Conservation (phyloP, 2,113 vertebrate genomes). For the Xenus cinereus region DNA sequence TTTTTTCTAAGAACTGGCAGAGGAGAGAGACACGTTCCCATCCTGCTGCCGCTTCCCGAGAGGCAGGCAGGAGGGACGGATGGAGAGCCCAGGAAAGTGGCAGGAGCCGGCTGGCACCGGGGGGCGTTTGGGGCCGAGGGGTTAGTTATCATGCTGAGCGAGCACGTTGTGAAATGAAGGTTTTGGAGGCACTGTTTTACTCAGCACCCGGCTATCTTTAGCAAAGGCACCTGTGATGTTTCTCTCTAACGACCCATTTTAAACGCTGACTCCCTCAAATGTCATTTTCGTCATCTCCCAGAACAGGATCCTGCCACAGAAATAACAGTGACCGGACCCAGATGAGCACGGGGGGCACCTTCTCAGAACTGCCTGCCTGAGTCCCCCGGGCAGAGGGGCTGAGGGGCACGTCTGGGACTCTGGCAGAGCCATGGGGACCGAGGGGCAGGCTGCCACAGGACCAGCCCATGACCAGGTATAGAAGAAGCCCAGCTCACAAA, state of each 20-base stretch:
- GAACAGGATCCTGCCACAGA: not conserved
- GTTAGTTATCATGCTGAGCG: not conserved
- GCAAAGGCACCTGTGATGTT: conserved; percentile 2
- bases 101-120: not conserved
- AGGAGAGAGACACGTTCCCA: rapidly evolving
- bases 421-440: not conserved
- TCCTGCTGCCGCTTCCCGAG: rapidly evolving
- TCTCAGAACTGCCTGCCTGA: not conserved
- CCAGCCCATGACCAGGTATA: not conserved
- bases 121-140: not conserved
- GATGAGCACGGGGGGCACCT: not conserved
- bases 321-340: not conserved
- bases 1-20: not conserved
- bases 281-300: conserved; percentile 43
- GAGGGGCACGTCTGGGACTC: rapidly evolving
- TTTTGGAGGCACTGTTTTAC: conserved; percentile 58
- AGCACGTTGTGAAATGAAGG: conserved; percentile 47
- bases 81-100: not conserved
- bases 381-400: not conserved
- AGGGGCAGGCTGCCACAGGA: rapidly evolving
- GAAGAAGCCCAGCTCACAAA: not conserved
- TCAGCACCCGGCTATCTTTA: conserved; percentile 65
- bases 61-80: rapidly evolving
- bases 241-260: not conserved
- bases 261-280: conserved; percentile 52